Percentiles rank a stretch among this genome's conserved stretches.
phyloP scores from a whole-genome alignment of 2,797 vertebrate species.

The Chloroceryle inda region DNA sequence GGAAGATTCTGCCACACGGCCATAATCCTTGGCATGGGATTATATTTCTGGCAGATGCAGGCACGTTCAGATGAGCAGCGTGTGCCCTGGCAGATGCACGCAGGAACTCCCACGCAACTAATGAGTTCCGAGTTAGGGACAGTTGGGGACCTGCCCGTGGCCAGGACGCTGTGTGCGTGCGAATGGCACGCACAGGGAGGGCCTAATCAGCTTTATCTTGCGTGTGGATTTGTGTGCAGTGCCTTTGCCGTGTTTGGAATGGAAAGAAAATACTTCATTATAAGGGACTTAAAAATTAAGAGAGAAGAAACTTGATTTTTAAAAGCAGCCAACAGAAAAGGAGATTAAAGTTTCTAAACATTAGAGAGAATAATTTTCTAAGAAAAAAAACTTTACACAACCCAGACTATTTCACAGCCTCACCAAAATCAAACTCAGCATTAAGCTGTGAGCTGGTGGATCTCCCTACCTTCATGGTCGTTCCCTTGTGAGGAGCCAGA shows the following conservation, averaged over 20 bases:
- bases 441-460: background rate
- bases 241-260: background rate
- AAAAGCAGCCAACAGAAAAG: background rate
- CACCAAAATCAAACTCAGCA: background rate
- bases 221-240: background rate
- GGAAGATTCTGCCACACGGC: background rate
- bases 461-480: background rate
- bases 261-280: background rate
- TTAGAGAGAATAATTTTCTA: background rate
- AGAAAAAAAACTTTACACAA: background rate
- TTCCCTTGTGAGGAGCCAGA: background rate
- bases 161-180: accelerated
- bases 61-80: background rate
- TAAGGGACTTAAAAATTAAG: background rate
- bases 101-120: accelerated
- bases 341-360: background rate
- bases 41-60: background rate
- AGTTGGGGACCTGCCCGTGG: accelerated
- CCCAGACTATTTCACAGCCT: background rate
- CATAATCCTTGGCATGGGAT: background rate
- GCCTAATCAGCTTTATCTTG: background rate
- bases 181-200: background rate
- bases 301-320: background rate
- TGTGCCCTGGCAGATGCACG: accelerated
- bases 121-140: background rate